Conservation (phyloP, 1,140 invertebrate species). For the Radopholus similis region DNA sequence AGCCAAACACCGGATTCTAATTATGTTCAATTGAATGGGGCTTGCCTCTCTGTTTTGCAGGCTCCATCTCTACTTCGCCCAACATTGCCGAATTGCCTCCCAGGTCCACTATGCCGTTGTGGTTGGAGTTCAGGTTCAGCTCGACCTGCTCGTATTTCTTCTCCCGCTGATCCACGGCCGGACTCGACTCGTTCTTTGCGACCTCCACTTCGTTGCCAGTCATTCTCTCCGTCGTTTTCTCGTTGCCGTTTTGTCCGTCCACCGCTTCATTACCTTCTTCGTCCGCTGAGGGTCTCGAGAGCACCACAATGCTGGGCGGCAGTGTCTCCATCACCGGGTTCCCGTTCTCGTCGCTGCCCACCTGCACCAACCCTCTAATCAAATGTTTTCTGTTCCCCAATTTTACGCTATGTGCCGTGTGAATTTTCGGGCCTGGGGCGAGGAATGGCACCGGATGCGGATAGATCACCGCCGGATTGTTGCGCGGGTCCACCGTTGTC, state of each 20-base stretch:
- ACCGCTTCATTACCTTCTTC: not conserved
- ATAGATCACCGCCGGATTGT: constrained; percentile 48
- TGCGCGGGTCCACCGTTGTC: constrained; percentile 31
- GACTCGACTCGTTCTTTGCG: too few relatives aligned
- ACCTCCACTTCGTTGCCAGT: constrained; percentile 1
- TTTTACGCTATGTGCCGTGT: constrained; percentile 37
- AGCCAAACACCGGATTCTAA: constrained; percentile 5
- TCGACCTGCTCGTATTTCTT: too few relatives aligned
- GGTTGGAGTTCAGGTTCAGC: too few relatives aligned
- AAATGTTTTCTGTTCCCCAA: not conserved
- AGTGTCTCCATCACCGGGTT: constrained; percentile 33
- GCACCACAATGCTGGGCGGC: constrained; percentile 51
- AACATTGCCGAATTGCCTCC: constrained; percentile 7
- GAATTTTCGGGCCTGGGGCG: constrained; percentile 41
- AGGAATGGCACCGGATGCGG: constrained; percentile 59
- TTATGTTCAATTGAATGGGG: not conserved
- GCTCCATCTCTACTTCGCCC: constrained; percentile 1
- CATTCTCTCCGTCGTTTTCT: not conserved
- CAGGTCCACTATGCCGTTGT: constrained; percentile 1
- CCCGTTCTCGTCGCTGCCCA: constrained; percentile 14
- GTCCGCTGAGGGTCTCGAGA: not conserved
- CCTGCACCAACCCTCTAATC: not conserved
- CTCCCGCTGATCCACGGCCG: not conserved
- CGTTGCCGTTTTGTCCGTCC: not conserved
- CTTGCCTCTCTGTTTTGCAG: not conserved